Percentiles rank a stretch among this genome's conserved stretches.
These are phyloP conservation scores for Acrocephalus arundinaceus DNA, from an alignment of 2,113 vertebrate genomes.

Conservation along the genomic window DNA sequence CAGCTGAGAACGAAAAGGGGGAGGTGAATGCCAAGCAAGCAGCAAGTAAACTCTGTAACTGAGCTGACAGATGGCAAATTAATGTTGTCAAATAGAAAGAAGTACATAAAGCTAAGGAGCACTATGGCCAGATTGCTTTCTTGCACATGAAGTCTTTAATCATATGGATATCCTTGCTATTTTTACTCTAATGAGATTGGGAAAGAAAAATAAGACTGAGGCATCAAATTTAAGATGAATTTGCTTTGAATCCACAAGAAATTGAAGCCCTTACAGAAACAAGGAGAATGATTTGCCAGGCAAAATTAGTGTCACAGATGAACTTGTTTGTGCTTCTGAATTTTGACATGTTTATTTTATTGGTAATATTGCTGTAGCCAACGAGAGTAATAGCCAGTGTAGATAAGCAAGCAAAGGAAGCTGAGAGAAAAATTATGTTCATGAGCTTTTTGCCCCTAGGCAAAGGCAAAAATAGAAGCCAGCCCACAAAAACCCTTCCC, in stretches of 20 bases:
- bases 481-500: neutral
- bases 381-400: neutral
- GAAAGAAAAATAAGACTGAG: constrained; percentile 56
- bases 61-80: constrained; percentile 70
- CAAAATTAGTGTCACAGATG: constrained; percentile 44
- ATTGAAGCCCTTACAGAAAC: constrained; percentile 34
- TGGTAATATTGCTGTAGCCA: constrained; percentile 13
- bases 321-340: constrained; percentile 63
- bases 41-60: constrained; percentile 64
- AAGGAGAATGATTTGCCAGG: constrained; percentile 48
- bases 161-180: constrained; percentile 58
- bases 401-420: constrained; percentile 27
- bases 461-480: neutral
- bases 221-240: constrained; percentile 60
- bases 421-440: constrained; percentile 6
- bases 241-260: constrained; percentile 65
- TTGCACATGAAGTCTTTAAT: constrained; percentile 62
- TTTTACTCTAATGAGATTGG: constrained; percentile 71
- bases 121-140: constrained; percentile 62
- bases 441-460: constrained; percentile 16
- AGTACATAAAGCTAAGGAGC: constrained; percentile 62
- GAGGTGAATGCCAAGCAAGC: constrained; percentile 43
- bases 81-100: constrained; percentile 70
- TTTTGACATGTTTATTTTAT: constrained; percentile 53
- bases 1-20: constrained; percentile 57